Conservation (phyloP, 1,140 invertebrate species). For the Scaptodrosophila lebanonensis region DNA sequence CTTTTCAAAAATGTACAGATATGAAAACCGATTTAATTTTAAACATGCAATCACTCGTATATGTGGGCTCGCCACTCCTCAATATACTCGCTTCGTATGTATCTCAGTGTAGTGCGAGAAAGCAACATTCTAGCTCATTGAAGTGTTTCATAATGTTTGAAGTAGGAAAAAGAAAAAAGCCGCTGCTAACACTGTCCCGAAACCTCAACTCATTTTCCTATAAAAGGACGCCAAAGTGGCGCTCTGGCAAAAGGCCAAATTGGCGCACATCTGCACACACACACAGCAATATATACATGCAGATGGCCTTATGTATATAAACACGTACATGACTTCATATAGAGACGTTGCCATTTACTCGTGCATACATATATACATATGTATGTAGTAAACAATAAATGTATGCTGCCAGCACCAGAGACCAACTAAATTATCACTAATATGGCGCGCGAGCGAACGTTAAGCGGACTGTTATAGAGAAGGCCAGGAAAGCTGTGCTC, state of each 20-base stretch:
- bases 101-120: too few species aligned
- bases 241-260: constrained; percentile 69
- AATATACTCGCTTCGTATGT: too few species aligned
- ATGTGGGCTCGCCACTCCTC: too few species aligned
- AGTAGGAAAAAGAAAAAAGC: constrained; percentile 38
- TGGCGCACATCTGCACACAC: constrained; percentile 22
- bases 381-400: constrained; percentile 56
- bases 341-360: constrained; percentile 17
- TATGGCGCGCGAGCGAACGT: too few species aligned
- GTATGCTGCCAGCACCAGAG: constrained; percentile 59
- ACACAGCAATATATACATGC: constrained; percentile 9
- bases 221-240: constrained; percentile 71
- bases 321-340: not conserved
- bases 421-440: constrained; percentile 75
- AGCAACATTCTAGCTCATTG: constrained; percentile 62
- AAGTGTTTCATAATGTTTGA: constrained; percentile 67
- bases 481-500: constrained; percentile 24
- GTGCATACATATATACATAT: constrained; percentile 45
- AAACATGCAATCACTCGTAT: too few species aligned
- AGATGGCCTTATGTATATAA: constrained; percentile 6
- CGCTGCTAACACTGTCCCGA: constrained; percentile 57
- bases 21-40: too few species aligned
- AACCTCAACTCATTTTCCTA: constrained; percentile 66
- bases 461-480: constrained; percentile 7
- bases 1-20: too few species aligned